Evolutionary conservation across 2,888 invertebrate species (phyloP).

Genomic region (Ptychoptera contaminata): DNA sequence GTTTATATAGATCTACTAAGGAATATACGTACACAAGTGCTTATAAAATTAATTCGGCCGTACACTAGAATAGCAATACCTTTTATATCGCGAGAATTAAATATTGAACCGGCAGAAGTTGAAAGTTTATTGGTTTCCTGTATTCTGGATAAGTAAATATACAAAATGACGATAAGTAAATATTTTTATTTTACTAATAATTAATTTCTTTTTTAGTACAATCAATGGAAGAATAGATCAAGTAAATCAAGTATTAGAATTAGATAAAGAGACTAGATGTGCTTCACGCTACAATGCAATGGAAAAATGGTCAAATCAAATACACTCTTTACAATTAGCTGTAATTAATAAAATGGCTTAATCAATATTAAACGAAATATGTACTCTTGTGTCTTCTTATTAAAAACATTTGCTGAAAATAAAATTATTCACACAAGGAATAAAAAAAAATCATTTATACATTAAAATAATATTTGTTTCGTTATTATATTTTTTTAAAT

Average conservation of each 20-base stretch:
- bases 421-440: too few species aligned
- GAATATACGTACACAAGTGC: conserved; percentile 93
- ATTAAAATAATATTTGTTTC: too few species aligned
- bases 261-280: conserved; percentile 63
- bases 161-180: conserved; percentile 1
- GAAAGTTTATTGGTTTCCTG: conserved; percentile 93
- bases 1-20: conserved; percentile 58
- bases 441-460: too few species aligned
- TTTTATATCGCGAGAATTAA: conserved; percentile 89
- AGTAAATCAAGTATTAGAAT: conserved; percentile 83
- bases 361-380: conserved; percentile 10
- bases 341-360: conserved; percentile 89
- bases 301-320: conserved; percentile 91
- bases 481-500: too few species aligned
- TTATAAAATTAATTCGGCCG: conserved; percentile 92
- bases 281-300: conserved; percentile 81
- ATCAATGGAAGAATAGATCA: conserved; percentile 82
- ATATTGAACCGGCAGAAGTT: conserved; percentile 87
- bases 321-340: conserved; percentile 72
- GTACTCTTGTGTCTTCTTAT: too few species aligned
- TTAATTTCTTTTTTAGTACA: conserved; percentile 38
- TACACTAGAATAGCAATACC: conserved; percentile 97
- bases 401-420: too few species aligned
- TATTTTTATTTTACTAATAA: background rate
- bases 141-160: conserved; percentile 84